A percentile compares a stretch with the other conserved stretches of the same genome.
phyloP scores from a whole-genome alignment of 92 coral and sea anemone genomes.

The Meandrina meandrites region DNA sequence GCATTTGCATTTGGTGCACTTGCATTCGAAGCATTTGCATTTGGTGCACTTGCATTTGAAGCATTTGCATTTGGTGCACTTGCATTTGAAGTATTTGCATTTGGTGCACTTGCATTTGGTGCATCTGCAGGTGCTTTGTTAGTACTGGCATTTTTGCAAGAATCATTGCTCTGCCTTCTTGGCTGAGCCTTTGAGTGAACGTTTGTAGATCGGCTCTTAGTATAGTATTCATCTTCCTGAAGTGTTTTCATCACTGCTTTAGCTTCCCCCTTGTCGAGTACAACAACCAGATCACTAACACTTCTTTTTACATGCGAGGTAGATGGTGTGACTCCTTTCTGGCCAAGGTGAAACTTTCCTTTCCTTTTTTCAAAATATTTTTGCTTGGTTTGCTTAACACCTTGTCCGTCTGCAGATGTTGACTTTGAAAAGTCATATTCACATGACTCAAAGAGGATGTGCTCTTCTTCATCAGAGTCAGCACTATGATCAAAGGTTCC shows the following conservation, averaged over 20 bases:
- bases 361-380: neutral
- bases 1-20: neutral
- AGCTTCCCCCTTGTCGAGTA: neutral
- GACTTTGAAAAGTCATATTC: constrained; percentile 15
- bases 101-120: neutral
- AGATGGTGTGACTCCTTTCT: constrained; percentile 31
- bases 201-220: neutral
- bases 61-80: neutral
- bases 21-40: neutral
- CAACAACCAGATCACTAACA: neutral
- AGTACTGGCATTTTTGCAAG: neutral
- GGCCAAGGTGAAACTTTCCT: constrained; percentile 32
- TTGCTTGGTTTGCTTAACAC: neutral
- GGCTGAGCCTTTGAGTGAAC: neutral
- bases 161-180: neutral
- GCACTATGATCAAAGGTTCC: neutral
- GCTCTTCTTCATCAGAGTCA: constrained; percentile 2
- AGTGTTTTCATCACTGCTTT: neutral
- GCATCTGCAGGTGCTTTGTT: neutral
- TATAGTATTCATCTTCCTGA: neutral
- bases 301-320: constrained; percentile 1
- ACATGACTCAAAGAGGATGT: neutral
- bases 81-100: too few relatives aligned
- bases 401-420: neutral
- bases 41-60: neutral